phyloP scores from a whole-genome alignment of 2,797 vertebrate genomes.

The Avahi laniger region DNA sequence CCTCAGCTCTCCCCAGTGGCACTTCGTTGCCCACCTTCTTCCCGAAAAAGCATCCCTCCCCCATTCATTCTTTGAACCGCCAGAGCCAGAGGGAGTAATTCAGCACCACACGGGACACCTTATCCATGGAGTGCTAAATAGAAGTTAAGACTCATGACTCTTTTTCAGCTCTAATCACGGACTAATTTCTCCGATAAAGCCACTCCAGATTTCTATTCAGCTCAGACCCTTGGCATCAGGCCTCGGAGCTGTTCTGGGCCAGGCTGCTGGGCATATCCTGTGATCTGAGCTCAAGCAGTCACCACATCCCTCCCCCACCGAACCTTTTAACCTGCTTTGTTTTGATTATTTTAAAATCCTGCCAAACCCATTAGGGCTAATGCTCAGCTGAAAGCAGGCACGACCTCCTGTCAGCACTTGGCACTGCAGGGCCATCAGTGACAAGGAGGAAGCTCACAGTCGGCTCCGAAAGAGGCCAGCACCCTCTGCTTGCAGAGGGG shows the following conservation, averaged over 20 bases:
- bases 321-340: conserved; percentile 68
- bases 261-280: not conserved
- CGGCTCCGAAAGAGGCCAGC: not conserved
- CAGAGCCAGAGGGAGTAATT: not conserved
- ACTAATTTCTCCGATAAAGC: conserved; percentile 70
- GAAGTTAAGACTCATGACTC: conserved; percentile 26
- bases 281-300: not conserved
- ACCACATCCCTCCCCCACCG: not conserved
- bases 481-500: not conserved
- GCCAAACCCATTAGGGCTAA: conserved; percentile 62
- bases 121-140: conserved; percentile 43
- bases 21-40: accelerated
- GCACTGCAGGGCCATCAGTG: not conserved
- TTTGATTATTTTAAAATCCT: conserved; percentile 72
- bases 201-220: conserved; percentile 23
- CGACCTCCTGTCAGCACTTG: conserved; percentile 52
- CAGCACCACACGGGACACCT: not conserved
- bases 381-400: conserved; percentile 58
- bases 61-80: not conserved
- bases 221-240: not conserved
- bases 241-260: not conserved
- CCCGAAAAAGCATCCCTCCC: not conserved
- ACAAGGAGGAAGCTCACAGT: not conserved
- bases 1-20: not conserved
- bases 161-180: conserved; percentile 61